phyloP scores from a whole-genome alignment of 2,113 vertebrate genomes.

The Taxidea taxus region DNA sequence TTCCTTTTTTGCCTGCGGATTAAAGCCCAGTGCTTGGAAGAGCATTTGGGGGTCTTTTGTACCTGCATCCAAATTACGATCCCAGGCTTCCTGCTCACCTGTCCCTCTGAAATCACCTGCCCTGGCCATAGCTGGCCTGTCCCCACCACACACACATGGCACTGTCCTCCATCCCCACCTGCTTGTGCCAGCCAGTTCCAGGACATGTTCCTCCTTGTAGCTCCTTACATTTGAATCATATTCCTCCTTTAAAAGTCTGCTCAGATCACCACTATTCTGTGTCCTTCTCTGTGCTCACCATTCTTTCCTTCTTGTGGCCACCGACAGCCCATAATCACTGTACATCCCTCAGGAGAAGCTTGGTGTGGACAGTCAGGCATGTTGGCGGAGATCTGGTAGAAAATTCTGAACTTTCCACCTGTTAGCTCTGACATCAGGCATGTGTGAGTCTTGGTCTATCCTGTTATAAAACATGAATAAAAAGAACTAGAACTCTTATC shows the following conservation, averaged over 20 bases:
- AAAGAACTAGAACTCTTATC: background rate
- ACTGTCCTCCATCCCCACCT: no score
- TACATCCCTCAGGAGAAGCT: background rate
- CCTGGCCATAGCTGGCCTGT: background rate
- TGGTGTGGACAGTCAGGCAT: background rate
- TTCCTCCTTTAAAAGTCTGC: background rate
- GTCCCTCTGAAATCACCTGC: background rate
- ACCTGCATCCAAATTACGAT: no score
- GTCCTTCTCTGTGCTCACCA: background rate
- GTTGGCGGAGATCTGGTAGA: background rate
- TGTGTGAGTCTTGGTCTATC: background rate
- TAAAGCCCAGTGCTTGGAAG: background rate
- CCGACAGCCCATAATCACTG: background rate
- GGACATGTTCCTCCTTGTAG: background rate
- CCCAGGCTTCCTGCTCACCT: background rate
- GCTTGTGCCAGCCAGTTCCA: background rate
- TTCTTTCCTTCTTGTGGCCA: background rate
- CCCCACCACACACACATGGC: rapidly evolving
- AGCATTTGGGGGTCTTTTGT: background rate
- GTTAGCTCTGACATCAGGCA: background rate
- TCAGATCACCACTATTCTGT: background rate
- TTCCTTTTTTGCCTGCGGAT: background rate
- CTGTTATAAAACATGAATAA: background rate
- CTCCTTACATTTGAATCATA: background rate
- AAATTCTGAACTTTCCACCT: background rate